Conservation (phyloP, 2,113 vertebrate genomes). For the Tapirus terrestris region DNA sequence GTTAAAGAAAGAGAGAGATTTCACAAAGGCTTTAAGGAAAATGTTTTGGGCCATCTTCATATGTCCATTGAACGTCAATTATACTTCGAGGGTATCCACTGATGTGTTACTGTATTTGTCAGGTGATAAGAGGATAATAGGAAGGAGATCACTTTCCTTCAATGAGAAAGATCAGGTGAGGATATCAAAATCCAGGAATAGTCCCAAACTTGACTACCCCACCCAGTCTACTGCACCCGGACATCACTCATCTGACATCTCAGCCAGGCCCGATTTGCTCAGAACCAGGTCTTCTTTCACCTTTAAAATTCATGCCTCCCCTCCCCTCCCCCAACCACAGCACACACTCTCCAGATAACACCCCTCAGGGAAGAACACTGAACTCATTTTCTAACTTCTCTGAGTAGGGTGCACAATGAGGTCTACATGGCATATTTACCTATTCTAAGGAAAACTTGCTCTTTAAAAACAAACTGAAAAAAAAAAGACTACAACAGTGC, state of each 20-base stretch:
- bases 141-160: background rate
- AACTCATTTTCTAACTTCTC: background rate
- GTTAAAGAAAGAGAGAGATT: background rate
- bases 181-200: background rate
- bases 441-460: background rate
- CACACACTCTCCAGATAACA: background rate
- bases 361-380: background rate
- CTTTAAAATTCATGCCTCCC: background rate
- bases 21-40: background rate
- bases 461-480: background rate
- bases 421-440: background rate
- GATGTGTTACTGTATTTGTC: background rate
- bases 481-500: background rate
- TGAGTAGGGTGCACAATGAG: background rate
- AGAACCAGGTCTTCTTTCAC: background rate
- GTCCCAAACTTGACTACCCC: background rate
- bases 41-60: background rate
- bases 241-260: background rate
- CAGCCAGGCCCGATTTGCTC: background rate
- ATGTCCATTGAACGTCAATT: background rate
- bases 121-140: background rate
- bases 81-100: background rate
- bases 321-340: rapidly evolving
- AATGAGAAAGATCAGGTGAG: background rate
- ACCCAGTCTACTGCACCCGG: rapidly evolving